phyloP scores from a whole-genome alignment of 2,113 vertebrate species.

The Poeciliopsis occidentalis region DNA sequence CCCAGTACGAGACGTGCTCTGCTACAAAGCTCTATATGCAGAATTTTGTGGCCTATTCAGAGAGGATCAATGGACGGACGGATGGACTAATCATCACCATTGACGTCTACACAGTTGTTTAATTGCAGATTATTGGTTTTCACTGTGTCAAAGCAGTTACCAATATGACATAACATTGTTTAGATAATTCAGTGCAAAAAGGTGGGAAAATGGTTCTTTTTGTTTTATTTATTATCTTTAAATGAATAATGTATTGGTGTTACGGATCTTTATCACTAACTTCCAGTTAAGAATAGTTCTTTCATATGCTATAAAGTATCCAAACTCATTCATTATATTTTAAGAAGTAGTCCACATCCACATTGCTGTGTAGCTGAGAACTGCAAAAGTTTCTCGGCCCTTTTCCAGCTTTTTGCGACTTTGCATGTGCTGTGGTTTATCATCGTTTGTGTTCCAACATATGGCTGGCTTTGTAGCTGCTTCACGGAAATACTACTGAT shows the following conservation, averaged over 20 bases:
- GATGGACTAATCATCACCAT: no score
- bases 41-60: background rate
- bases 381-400: background rate
- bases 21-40: background rate
- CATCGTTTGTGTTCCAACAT: background rate
- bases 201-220: no score
- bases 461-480: slow-evolving; percentile 5
- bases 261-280: background rate
- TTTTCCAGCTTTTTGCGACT: background rate
- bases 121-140: no score
- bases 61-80: background rate
- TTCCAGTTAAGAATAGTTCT: background rate
- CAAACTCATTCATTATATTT: background rate
- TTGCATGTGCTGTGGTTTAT: background rate
- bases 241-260: background rate
- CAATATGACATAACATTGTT: no score
- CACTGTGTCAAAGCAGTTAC: no score
- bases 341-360: background rate
- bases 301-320: background rate
- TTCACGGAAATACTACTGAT: slow-evolving; percentile 37
- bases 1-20: background rate
- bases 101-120: no score
- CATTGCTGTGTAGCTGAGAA: background rate
- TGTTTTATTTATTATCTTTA: no score
- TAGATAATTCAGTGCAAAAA: no score